Evolutionary conservation across 2,888 invertebrate genomes (phyloP).

Genomic region (Ophion slaviceki): DNA sequence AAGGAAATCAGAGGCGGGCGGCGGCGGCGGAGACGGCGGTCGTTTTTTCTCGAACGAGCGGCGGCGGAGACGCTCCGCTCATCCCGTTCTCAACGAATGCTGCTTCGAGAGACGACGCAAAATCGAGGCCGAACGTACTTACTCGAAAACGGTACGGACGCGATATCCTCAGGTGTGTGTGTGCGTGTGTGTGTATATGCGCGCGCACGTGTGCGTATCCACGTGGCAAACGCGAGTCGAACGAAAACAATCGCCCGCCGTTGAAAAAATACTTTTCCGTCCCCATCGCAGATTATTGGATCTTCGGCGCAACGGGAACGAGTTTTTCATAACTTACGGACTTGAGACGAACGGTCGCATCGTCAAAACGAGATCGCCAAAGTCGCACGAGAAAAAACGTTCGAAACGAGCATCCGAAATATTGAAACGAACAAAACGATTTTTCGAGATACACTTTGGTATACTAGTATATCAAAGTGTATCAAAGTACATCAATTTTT

Average conservation of each 20-base stretch:
- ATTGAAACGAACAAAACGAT: constrained; percentile 82
- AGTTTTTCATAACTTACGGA: constrained; percentile 86
- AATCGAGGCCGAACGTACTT: constrained; percentile 72
- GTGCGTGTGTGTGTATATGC: no score
- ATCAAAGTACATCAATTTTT: no score
- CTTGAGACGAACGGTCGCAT: constrained; percentile 87
- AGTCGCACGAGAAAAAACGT: constrained; percentile 85
- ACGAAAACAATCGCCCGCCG: constrained; percentile 72
- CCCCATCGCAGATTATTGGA: constrained; percentile 86
- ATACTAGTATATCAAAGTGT: background rate
- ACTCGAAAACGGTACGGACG: constrained; percentile 72
- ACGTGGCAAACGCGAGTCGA: background rate
- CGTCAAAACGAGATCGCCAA: constrained; percentile 86
- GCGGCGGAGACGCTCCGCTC: constrained; percentile 57
- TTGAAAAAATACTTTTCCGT: constrained; percentile 63
- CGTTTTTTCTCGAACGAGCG: constrained; percentile 69
- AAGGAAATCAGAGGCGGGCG: constrained; percentile 72
- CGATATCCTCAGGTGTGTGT: constrained; percentile 76
- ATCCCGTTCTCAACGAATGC: constrained; percentile 68
- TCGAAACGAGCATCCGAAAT: constrained; percentile 85
- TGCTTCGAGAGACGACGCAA: constrained; percentile 74
- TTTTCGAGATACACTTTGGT: constrained; percentile 81
- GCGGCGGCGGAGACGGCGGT: constrained; percentile 55
- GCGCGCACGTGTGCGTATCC: no score
- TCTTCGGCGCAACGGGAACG: constrained; percentile 85